Conservation (phyloP, 2,113 vertebrate genomes). For the Brachirus orientalis region DNA sequence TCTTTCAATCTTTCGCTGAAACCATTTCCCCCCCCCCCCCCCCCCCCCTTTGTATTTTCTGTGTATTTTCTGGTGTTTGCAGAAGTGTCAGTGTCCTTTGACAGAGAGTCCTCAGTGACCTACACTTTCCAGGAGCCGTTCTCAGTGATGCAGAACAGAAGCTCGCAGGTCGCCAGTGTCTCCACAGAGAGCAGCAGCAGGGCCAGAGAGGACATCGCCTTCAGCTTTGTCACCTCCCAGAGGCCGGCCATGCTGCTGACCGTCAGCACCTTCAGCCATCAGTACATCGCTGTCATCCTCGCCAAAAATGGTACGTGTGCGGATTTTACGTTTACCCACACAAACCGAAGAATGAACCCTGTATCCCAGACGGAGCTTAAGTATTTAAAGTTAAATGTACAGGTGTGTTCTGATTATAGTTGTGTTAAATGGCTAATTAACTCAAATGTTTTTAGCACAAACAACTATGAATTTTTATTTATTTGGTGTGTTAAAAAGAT, state of each 20-base stretch:
- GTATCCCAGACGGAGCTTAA: no score
- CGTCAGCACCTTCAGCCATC: constrained; percentile 88
- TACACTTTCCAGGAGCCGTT: constrained; percentile 96
- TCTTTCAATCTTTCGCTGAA: constrained; percentile 1
- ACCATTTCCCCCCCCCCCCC: no score
- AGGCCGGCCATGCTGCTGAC: constrained; percentile 91
- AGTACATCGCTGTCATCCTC: constrained; percentile 91
- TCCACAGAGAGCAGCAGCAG: constrained; percentile 83
- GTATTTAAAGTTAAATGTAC: no score
- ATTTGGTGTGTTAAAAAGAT: no score
- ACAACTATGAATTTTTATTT: no score
- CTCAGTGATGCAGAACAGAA: constrained; percentile 92
- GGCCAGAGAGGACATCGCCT: constrained; percentile 88
- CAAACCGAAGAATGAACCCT: no score
- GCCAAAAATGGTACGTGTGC: constrained; percentile 86
- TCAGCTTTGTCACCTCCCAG: constrained; percentile 91
- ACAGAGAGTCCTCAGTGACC: constrained; percentile 88
- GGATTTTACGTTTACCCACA: neutral
- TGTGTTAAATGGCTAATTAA: no score
- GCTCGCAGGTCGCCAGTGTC: constrained; percentile 84
- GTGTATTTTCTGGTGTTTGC: constrained; percentile 26
- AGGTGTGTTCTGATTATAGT: no score
- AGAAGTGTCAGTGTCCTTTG: constrained; percentile 97
- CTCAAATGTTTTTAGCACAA: no score
- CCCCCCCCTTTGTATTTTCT: neutral